Conservation (phyloP, 92 coral and sea anemone genomes). For the Paramuricea clavata region DNA sequence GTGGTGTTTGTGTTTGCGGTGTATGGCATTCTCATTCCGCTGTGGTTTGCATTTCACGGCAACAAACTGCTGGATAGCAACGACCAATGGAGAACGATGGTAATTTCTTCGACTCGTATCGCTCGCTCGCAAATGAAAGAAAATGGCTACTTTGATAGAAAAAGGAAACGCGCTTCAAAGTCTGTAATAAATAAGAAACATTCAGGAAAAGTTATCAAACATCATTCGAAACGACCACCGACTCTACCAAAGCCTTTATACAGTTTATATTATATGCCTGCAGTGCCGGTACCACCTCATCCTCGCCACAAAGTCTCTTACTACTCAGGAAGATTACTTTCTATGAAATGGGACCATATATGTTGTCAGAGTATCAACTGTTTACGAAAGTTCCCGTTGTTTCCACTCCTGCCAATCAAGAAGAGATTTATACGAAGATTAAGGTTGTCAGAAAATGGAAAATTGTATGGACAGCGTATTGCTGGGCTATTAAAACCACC, state of each 20-base stretch:
- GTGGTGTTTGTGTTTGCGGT: constrained; percentile 31
- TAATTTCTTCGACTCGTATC: not conserved
- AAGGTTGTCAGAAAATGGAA: constrained; percentile 65
- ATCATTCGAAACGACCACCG: not conserved
- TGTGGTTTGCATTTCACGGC: constrained; percentile 36
- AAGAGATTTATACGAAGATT: constrained; percentile 57
- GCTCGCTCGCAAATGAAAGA: constrained; percentile 10
- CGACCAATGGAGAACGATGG: constrained; percentile 3
- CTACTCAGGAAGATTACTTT: constrained; percentile 2
- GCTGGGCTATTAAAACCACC: constrained; percentile 79
- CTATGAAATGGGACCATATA: constrained; percentile 71
- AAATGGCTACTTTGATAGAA: not conserved
- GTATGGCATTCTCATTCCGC: constrained; percentile 11
- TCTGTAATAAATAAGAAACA: not conserved
- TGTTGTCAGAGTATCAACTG: constrained; percentile 81
- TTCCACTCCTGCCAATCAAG: constrained; percentile 76
- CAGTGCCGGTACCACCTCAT: not conserved
- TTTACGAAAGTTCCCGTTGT: constrained; percentile 79
- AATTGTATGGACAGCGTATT: constrained; percentile 85
- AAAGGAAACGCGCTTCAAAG: not conserved
- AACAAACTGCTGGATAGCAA: not conserved
- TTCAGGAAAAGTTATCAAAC: not conserved
- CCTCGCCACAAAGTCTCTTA: not conserved
- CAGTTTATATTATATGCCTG: not conserved
- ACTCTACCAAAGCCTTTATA: not conserved